Conservation (phyloP, 1,140 invertebrate genomes). For the Neodiprion fabricii region DNA sequence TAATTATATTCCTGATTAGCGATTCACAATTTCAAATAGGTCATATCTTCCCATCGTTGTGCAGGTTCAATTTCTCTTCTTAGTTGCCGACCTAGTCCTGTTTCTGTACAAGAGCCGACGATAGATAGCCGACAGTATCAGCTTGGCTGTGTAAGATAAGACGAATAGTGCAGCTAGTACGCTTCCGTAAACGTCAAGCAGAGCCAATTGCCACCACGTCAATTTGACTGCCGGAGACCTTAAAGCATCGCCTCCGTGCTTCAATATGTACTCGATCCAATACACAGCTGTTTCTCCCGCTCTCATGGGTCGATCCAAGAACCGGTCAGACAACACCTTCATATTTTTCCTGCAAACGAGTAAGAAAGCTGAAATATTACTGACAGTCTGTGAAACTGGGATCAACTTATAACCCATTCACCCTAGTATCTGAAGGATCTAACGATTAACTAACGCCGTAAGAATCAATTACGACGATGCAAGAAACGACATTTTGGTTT, state of each 20-base stretch:
- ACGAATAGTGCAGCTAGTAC: constrained; percentile 26
- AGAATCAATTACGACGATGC: no score
- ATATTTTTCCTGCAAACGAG: neutral
- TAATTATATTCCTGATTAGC: no score
- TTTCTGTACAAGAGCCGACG: neutral
- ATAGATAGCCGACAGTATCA: neutral
- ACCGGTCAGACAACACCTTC: constrained; percentile 35
- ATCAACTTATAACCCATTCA: no score
- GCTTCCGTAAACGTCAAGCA: constrained; percentile 51
- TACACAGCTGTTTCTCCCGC: constrained; percentile 45
- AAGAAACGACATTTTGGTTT: no score
- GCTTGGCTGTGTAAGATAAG: neutral
- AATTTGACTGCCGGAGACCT: constrained; percentile 52
- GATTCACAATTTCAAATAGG: no score
- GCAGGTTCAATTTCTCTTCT: neutral
- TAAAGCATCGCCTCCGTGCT: constrained; percentile 57
- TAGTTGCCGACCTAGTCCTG: neutral
- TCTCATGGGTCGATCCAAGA: constrained; percentile 42
- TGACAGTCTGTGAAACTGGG: no score
- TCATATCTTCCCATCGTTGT: no score
- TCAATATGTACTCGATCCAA: constrained; percentile 56
- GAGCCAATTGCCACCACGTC: constrained; percentile 52
- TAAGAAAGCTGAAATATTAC: neutral
- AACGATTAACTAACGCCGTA: no score
- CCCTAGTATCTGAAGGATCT: no score